Evolutionary conservation across 2,113 vertebrate species (phyloP).

Genomic region (Saccopteryx bilineata): DNA sequence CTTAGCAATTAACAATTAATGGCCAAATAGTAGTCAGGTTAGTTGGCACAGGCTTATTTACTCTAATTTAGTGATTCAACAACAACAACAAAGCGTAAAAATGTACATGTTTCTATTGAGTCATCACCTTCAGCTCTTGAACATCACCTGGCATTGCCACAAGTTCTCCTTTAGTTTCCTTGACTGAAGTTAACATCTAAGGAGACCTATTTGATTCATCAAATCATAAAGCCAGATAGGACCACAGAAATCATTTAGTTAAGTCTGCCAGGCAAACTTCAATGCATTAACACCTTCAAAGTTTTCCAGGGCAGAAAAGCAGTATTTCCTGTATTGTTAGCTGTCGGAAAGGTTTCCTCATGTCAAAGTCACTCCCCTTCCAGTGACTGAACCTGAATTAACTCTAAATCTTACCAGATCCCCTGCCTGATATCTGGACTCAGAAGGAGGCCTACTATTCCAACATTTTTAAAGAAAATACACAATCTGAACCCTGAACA

Average conservation of each 20-base stretch:
- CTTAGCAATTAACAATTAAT: slow-evolving; percentile 10
- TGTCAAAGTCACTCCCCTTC: background rate
- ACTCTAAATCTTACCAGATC: background rate
- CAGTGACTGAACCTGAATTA: slow-evolving; percentile 54
- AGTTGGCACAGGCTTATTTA: background rate
- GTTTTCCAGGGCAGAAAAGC: background rate
- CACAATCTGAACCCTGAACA: background rate
- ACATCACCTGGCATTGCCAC: rapidly evolving
- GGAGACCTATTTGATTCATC: background rate
- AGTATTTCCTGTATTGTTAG: background rate
- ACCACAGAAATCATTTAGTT: background rate
- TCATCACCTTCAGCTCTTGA: background rate
- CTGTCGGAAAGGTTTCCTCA: background rate
- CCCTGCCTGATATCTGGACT: background rate
- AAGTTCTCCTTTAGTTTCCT: background rate
- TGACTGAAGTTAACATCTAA: background rate
- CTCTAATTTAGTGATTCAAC: background rate
- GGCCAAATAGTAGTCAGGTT: background rate
- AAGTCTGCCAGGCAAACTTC: background rate
- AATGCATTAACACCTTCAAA: background rate
- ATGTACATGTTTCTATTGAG: background rate
- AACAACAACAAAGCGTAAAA: background rate
- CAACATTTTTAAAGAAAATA: slow-evolving; percentile 62
- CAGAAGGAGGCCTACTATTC: background rate
- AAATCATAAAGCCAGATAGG: background rate